Conservation (phyloP, 2,888 invertebrate genomes). For the Bembecia ichneumoniformis region DNA sequence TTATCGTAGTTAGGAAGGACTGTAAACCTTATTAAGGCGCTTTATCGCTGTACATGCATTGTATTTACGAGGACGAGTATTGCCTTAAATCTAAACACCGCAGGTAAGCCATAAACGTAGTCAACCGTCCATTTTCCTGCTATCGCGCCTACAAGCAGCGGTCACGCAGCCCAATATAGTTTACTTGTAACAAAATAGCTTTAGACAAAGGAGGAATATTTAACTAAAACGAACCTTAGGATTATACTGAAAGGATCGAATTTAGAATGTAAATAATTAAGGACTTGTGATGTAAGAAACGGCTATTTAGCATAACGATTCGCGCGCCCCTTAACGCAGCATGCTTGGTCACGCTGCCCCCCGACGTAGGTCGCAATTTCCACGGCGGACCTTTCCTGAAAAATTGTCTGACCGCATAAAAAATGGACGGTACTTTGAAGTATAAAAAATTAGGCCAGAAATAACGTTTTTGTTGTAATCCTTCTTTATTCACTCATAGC, state of each 20-base stretch:
- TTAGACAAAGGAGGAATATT: conserved; percentile 12
- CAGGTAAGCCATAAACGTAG: conserved; percentile 66
- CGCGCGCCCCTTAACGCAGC: conserved; percentile 68
- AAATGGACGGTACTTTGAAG: conserved; percentile 7
- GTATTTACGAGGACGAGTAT: conserved; percentile 54
- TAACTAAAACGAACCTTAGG: conserved; percentile 3
- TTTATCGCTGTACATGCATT: conserved; percentile 50
- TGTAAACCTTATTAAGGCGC: conserved; percentile 52
- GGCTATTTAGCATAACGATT: conserved; percentile 66
- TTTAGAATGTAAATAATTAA: conserved; percentile 7
- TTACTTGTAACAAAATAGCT: conserved; percentile 11
- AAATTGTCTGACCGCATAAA: conserved; percentile 25
- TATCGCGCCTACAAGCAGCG: conserved; percentile 55
- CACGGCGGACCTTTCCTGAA: conserved; percentile 53
- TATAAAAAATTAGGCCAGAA: conserved; percentile 1
- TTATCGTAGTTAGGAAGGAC: conserved; percentile 25
- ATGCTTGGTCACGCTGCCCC: conserved; percentile 70
- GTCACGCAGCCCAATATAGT: conserved; percentile 50
- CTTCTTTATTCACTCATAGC: no score
- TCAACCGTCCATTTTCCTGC: conserved; percentile 69
- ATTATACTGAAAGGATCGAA: conserved; percentile 7
- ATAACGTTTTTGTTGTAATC: not conserved
- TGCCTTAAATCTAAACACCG: conserved; percentile 54
- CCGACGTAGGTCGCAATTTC: conserved; percentile 64
- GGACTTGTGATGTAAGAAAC: conserved; percentile 9